Evolutionary conservation across 2,113 vertebrate species (phyloP), one percentile per base, ranked within the genome.

Genomic region (Caretta caretta): DNA sequence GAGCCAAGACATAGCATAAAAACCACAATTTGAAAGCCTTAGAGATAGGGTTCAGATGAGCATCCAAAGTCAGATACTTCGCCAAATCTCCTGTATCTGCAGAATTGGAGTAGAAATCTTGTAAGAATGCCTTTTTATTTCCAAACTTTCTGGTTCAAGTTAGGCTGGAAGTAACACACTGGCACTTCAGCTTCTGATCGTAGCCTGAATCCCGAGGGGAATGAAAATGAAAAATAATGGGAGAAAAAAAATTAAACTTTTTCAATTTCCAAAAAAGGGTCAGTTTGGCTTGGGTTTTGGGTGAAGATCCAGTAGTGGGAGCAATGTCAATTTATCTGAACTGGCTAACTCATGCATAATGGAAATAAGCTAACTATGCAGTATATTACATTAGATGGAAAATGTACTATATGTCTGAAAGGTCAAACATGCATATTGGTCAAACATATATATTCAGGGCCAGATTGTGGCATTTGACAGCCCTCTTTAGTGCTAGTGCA

Each of bases 161-260:
- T 38, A 51, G 25, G n/a, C 79, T 97, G 96, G 96, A 96, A 96
- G 75, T 80, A 92, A 46, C 79, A 83, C 92, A 97, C 86, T 93
- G 93, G 94, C 83, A 86, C 65, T 92, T 90, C 29, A 91, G 80
- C 79, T 81, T 92, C 86, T 76, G 80, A 16, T 88, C 86, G 82
- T 97, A 91, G 76, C 50, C 59, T 42, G 54, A 86, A 91, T 80
- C 93, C 93, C 93, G 78, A 84, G 35, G 46, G 81, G 35, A 94
- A 84, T 38, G 78, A 93, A 93, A 90, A 96, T 96, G 69, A 92
- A 93, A 95, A 97, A 86, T 51, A 93, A 69, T 35, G 91, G 80
- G n/a, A 57, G 46, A 35, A 2, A 8, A 10, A 22, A 22, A 90
- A 38, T 2, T 3, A n/a, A 84, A 84, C 80, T 69, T 82, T 59